Evolutionary conservation across 2,888 invertebrate genomes (phyloP), one percentile per base, ranked within the genome.

Genomic region (Plagiodera versicolora): DNA sequence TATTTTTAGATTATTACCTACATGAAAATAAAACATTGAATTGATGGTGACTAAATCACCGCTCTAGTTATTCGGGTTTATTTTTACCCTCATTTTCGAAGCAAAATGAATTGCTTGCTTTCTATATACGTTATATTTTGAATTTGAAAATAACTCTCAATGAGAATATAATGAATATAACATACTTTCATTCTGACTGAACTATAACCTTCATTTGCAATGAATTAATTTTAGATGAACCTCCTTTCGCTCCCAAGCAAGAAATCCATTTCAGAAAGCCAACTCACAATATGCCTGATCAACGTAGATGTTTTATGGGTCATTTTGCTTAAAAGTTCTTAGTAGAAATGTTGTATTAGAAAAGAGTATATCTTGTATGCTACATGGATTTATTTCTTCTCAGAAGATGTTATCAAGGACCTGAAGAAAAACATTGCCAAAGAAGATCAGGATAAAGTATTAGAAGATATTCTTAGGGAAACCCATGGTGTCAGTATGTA

Each of bases 401-500:
- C 83, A 84, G 83, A 83, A 57, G 45, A 58, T 47, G 20, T 17
- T 44, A 44, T 24, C 18, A 53, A 44, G 45, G 24, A 39, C 44
- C 44, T 44, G 24, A 44, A 18, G 14, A 56, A 51, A 39, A 32
- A 58, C 45, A 35, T 50, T 81, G 81, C 82, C 75, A 81, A 78
- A 80, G 77, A 82, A 53, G 54, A 60, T 51, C 48, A 56, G 55
- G 61, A 56, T 19, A 60, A 39, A 59, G 46, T 69, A 52, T 64
- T 73, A 78, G 87, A 87, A 77, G 82, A 82, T 70, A 81, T 88
- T 72, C 83, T 87, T 77, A 82, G 84, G 80, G 83, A 85, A 79
- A 86, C 85, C 70, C 88, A 88, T 73, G 87, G 88, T 72, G 87
- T 86, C 76, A 82, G 82, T 74, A 78, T 83, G 66, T 86, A 85